Evolutionary conservation across 1,140 invertebrate species (phyloP).

Genomic region (Spodoptera litura): DNA sequence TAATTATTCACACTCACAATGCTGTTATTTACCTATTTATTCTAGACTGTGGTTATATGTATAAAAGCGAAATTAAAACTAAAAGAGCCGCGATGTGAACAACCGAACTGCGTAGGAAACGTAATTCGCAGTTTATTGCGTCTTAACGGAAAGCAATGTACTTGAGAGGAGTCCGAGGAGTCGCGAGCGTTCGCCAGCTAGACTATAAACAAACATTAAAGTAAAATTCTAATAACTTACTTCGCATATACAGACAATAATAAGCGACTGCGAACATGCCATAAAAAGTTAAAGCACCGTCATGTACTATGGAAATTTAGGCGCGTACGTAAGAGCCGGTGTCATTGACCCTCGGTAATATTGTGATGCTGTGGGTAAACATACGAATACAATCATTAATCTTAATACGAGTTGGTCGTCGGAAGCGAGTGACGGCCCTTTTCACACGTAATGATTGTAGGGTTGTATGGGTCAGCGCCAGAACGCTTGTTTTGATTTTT

Average conservation of each 20-base stretch:
- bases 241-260: constrained; percentile 31
- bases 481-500: constrained; percentile 20
- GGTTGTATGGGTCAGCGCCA: constrained; percentile 1
- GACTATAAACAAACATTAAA: constrained; percentile 4
- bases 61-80: not conserved
- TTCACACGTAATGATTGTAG: constrained; percentile 37
- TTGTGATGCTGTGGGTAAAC: constrained; percentile 44
- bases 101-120: not conserved
- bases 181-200: not conserved
- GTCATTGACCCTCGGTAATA: constrained; percentile 39
- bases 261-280: constrained; percentile 38
- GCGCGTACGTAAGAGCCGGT: constrained; percentile 43
- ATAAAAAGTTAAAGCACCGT: constrained; percentile 29
- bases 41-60: not conserved
- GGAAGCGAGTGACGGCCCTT: constrained; percentile 11
- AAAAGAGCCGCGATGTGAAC: not conserved
- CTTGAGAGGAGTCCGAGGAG: not conserved
- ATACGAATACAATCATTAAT: constrained; percentile 45
- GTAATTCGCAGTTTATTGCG: constrained; percentile 4
- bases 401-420: constrained; percentile 36
- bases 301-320: constrained; percentile 46
- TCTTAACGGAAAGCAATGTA: constrained; percentile 1
- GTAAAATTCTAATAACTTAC: constrained; percentile 23
- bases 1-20: too few relatives aligned
- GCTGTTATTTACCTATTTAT: too few relatives aligned